Evolutionary conservation across 2,113 vertebrate genomes (phyloP).

Genomic region (Prionailurus bengalensis): DNA sequence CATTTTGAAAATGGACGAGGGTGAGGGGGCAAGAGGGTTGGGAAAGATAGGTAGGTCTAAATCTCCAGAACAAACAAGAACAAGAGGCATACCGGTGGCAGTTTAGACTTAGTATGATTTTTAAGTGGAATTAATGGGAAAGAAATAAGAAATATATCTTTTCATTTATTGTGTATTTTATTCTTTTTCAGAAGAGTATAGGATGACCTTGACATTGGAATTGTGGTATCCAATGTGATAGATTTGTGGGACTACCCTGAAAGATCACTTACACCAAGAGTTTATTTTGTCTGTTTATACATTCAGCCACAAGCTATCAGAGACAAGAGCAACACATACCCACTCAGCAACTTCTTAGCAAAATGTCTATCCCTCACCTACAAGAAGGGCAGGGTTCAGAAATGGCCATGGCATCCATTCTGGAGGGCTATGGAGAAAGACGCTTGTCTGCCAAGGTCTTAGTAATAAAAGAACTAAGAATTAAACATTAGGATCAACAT

Average conservation of each 20-base stretch:
- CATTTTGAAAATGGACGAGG: not conserved
- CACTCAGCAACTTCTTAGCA: not conserved
- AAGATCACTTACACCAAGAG: slow-evolving; percentile 74
- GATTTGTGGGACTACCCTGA: slow-evolving; percentile 41
- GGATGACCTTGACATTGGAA: slow-evolving; percentile 53
- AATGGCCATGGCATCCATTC: not conserved
- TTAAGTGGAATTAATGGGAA: not conserved
- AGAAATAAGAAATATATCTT: not conserved
- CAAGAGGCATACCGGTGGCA: not conserved
- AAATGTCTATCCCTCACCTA: not conserved
- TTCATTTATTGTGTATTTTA: not conserved
- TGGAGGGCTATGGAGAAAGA: not conserved
- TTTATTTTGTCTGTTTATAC: slow-evolving; percentile 78
- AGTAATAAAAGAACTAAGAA: not conserved
- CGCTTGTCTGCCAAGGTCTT: not conserved
- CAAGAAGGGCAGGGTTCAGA: not conserved
- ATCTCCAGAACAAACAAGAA: not conserved
- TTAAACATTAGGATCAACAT: not conserved
- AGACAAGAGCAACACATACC: not conserved
- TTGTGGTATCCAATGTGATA: slow-evolving; percentile 24
- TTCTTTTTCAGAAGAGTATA: slow-evolving; percentile 18
- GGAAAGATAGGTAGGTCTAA: not conserved
- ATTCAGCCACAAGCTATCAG: slow-evolving; percentile 70
- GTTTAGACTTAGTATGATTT: not conserved
- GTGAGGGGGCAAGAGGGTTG: not conserved